Evolutionary conservation across 2,888 invertebrate species (phyloP), one percentile per base, ranked within the genome.

Genomic region (Microchrysa polita): DNA sequence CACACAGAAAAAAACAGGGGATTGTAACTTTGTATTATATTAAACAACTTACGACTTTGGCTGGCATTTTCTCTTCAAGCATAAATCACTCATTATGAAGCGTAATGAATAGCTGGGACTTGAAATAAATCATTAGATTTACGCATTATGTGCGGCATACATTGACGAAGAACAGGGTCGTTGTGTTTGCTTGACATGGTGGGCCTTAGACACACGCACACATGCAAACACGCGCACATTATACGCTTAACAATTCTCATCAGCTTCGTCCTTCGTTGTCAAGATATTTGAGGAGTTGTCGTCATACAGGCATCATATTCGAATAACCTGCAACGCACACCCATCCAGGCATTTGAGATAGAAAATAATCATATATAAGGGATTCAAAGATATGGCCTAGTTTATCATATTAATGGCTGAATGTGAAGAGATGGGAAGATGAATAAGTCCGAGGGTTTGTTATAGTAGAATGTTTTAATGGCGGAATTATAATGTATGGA

Each of bases 71-170:
- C 73, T 79, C 80, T 79, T 79, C 79, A 79, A 80, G 80, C 83
- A 84, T 84, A 84, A 84, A 84, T 84, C 84, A 84, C 83, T 83
- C 84, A 84, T 84, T 83, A 84, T 84, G 83, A 84, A 83, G 82
- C 83, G 82, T 83, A 83, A 84, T 83, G 84, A 84, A 84, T 84
- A 83, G 84, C 83, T 84, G 83, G 83, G 83, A 83, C 84, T 82
- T 82, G 82, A 83, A 83, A 84, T 84, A 84, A 84, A 84, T 84
- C 84, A 84, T 83, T 83, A 84, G 83, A 83, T 83, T 83, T 69
- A 69, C 69, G 69, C 69, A 69, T 69, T 69, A 57, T 69, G 40
- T 55, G 55, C 55, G 55, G 22, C 27, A 34, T 34, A 34, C 27
- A 34, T 34, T 34, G 27, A 34, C 27, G 27, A 34, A 2, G 27